A percentile compares a stretch with the other conserved stretches of the same genome.
phyloP scores from a whole-genome alignment of 2,113 vertebrate species.

The Neogobius melanostomus region DNA sequence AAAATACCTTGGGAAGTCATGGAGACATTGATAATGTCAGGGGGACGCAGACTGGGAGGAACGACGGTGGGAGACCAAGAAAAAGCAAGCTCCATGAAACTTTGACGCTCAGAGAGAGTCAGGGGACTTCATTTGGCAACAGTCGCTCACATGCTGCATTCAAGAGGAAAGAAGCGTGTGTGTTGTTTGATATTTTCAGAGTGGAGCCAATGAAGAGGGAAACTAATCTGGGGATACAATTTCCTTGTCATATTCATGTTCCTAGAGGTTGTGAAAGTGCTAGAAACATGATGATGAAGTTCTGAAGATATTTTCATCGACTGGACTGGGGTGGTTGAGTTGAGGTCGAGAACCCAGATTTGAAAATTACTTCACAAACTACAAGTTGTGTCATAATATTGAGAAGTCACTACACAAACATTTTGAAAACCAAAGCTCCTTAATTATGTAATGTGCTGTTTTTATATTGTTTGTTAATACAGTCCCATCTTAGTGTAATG shows the following conservation, averaged over 20 bases:
- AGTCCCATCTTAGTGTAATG: no score
- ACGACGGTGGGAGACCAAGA: slow-evolving; percentile 1
- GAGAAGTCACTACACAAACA: no score
- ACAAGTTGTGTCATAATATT: no score
- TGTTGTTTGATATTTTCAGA: slow-evolving; percentile 19
- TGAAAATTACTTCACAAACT: no score
- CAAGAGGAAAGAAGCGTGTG: slow-evolving; percentile 5
- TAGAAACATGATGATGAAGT: no score
- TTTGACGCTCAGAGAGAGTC: slow-evolving; percentile 10
- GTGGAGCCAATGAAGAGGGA: not conserved
- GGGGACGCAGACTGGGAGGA: not conserved
- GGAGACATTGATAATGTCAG: not conserved
- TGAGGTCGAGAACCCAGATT: no score
- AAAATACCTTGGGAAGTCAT: slow-evolving; percentile 8
- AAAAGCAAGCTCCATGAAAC: slow-evolving; percentile 2
- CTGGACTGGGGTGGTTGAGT: no score
- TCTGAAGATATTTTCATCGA: no score
- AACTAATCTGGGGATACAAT: not conserved
- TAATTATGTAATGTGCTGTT: no score
- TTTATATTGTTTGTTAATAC: no score
- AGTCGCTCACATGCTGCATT: slow-evolving; percentile 9
- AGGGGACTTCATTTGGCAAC: not conserved
- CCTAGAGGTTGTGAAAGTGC: no score
- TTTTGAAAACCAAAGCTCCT: no score
- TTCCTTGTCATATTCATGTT: not conserved